Conservation (phyloP, 2,797 vertebrate species). For the Gadopsis bispinosus region DNA sequence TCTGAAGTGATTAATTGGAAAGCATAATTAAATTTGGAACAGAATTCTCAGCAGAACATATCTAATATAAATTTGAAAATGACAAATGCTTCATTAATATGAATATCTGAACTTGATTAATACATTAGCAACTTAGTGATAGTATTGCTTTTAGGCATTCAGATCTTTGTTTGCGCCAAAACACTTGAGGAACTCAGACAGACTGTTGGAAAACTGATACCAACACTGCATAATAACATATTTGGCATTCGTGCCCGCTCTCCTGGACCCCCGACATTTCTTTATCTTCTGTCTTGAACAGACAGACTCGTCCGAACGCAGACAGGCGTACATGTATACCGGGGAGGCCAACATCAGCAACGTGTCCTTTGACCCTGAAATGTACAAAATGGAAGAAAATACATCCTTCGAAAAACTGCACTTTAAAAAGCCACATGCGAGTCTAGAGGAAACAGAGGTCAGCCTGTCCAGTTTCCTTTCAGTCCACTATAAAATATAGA, state of each 20-base stretch:
- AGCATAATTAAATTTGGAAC: constrained; percentile 67
- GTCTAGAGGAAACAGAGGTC: constrained; percentile 7
- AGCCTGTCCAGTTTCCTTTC: constrained; percentile 10
- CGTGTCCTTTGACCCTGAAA: constrained; percentile 13
- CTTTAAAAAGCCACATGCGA: constrained; percentile 27
- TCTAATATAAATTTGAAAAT: constrained; percentile 66
- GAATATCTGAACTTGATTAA: constrained; percentile 59
- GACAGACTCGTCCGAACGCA: background rate
- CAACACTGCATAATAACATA: constrained; percentile 25
- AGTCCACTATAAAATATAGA: constrained; percentile 29
- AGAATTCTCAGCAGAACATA: constrained; percentile 44
- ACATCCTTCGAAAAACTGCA: constrained; percentile 20
- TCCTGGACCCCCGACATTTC: background rate
- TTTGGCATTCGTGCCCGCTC: constrained; percentile 11
- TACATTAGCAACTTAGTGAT: constrained; percentile 27
- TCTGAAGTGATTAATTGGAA: constrained; percentile 68
- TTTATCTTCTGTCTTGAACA: constrained; percentile 17
- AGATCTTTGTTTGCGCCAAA: constrained; percentile 16
- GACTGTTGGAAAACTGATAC: constrained; percentile 1
- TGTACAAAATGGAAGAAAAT: constrained; percentile 12
- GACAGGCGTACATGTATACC: background rate
- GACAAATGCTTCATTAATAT: constrained; percentile 66
- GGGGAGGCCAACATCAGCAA: background rate
- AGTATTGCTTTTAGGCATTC: constrained; percentile 23
- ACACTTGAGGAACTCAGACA: constrained; percentile 28